Base-by-base conservation (phyloP, 2,888 invertebrate species). In the Iselma pallidipennis region DNA sequence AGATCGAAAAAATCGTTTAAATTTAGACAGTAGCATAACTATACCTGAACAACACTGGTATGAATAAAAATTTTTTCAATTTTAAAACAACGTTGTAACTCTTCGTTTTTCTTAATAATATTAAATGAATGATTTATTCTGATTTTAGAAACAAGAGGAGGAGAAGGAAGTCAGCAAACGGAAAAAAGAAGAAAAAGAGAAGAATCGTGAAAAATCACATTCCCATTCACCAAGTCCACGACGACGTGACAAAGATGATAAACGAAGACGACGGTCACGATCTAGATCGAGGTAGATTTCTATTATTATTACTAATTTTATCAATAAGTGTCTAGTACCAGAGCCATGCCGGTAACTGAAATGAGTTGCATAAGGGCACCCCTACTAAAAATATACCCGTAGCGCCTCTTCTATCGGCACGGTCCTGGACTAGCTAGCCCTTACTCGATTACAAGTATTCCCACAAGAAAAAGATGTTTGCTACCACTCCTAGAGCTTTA, bases 111-210 rank as follows among this genome's bases (percentile, higher is more conserved):
- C 37, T 16, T 12, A 29, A 16, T 9, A 50, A 50, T 49, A 28
- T 53, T 28, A 31, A 57, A 31, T 64, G 19, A 14, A 26, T 23
- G 33, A 69, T 70, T 78, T 81, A 75, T 81, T 82, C 83, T 78
- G 83, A 51, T 84, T 85, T 77, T 85, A 89, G 88, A 90, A 90
- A 85, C 89, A 89, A 83, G 91, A 91, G 80, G 89, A 89, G 79
- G 89, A 89, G 76, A 88, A 88, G 75, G 89, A 89, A 78, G 87
- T 87, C 48, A 84, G 83, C 72, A 83, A 87, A 68, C 83, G 88
- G 81, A 90, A 91, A 85, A 89, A 90, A 78, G 89, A 89, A 78
- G 89, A 89, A 65, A 88, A 88, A 65, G 76, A 75, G 65, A 75
- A 68, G 69, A 74, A 71, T 53, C 67, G 61, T 25, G 76, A 76